phyloP scores from a whole-genome alignment of 1,140 invertebrate species.

The Tetramorium parvispinum region DNA sequence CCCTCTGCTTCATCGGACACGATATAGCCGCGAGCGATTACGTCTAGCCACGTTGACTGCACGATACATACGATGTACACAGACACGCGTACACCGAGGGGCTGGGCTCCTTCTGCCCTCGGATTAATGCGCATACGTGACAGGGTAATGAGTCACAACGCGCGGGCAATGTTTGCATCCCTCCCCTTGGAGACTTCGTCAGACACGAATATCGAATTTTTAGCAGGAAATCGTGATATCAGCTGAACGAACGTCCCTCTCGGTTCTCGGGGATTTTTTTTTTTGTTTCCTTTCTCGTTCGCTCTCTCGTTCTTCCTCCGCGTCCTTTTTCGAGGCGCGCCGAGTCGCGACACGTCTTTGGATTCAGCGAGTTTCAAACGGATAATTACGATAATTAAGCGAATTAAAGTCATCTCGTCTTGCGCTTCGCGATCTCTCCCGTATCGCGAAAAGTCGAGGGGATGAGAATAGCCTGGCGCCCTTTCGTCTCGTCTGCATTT shows the following conservation, averaged over 20 bases:
- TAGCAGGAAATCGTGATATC: conserved; percentile 45
- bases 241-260: background rate
- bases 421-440: conserved; percentile 33
- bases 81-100: background rate
- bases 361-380: conserved; percentile 59
- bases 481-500: background rate
- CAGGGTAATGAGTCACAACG: conserved; percentile 68
- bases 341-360: conserved; percentile 14
- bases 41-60: conserved; percentile 59
- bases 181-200: background rate
- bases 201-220: conserved; percentile 53
- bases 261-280: background rate
- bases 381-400: conserved; percentile 74
- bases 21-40: conserved; percentile 68
- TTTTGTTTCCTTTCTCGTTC: background rate
- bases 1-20: conserved; percentile 47
- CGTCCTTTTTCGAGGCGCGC: background rate
- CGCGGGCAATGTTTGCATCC: conserved; percentile 47
- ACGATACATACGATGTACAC: conserved; percentile 3
- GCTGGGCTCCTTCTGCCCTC: conserved; percentile 60
- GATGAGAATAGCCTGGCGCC: background rate
- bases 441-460: conserved; percentile 29
- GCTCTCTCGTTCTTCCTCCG: background rate
- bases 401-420: conserved; percentile 64
- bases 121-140: conserved; percentile 64